phyloP scores from a whole-genome alignment of 2,113 vertebrate genomes.

The Leucosticte australis region DNA sequence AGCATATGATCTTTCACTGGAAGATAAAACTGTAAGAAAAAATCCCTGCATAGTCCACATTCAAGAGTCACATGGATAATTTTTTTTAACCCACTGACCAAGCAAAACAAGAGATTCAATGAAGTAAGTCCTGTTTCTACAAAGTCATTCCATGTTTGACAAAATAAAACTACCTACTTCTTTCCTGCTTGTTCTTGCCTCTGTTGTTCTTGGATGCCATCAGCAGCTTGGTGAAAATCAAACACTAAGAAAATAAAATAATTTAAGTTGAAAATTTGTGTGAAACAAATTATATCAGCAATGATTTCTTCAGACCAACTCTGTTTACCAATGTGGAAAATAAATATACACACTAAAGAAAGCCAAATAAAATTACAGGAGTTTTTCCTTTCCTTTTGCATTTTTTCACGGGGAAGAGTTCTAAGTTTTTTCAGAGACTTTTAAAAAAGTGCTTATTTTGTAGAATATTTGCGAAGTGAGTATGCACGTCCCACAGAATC shows the following conservation, averaged over 20 bases:
- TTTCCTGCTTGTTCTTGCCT: constrained; percentile 96
- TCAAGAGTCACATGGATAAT: neutral
- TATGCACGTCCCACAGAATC: neutral
- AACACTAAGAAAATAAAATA: constrained; percentile 84
- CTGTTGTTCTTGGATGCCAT: constrained; percentile 95
- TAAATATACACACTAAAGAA: neutral
- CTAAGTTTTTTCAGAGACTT: neutral
- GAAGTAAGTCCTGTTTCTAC: neutral
- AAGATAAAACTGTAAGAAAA: neutral
- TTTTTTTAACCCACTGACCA: neutral
- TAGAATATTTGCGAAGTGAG: neutral
- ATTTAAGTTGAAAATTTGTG: neutral
- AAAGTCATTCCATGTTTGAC: neutral
- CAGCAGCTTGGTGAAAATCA: constrained; percentile 98
- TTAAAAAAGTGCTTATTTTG: neutral
- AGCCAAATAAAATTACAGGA: neutral
- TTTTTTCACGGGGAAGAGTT: neutral
- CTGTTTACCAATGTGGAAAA: neutral
- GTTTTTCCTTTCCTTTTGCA: neutral
- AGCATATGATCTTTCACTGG: neutral
- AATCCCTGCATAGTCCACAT: neutral
- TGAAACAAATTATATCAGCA: neutral
- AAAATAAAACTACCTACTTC: constrained; percentile 81
- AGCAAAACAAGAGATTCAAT: neutral
- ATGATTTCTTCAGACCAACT: neutral